Base-by-base conservation (phyloP, 2,113 vertebrate species). In the Mirounga angustirostris region DNA sequence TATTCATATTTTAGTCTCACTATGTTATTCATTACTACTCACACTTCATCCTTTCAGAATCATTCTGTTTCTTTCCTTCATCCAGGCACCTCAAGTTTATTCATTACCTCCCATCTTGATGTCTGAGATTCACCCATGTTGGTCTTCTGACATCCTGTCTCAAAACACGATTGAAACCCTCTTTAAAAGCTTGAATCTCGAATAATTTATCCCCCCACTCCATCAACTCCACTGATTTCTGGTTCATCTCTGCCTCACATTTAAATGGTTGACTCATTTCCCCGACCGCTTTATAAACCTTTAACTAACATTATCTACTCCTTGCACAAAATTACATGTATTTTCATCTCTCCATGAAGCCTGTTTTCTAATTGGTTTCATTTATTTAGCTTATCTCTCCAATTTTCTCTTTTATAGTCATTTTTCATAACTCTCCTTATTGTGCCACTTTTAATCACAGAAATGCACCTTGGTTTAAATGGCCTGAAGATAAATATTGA, bases 401-500 rank as follows among this genome's bases (percentile, higher is more conserved):
- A 98, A 98, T 98, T 98, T 98, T 97, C 96, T 97, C 97, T 93
- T 97, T 98, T 95, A 97, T 88, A 92, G 89, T 97, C 85, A 94
- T 98, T 98, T 97, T 97, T 98, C 98, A 96, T 92, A 98, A 97
- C 82, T 97, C 95, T 91, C 82, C 94, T 97, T 89, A 97, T 97
- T 97, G 98, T 85, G 82, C 81, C 79, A 87, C 93, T 98, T 98
- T 98, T 98, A 98, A 98, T 98, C 98, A 98, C 19, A 15, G 89
- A 97, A 97, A 97, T 98, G 97, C 97, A 98, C 98, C 98, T 98
- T 97, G 97, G 98, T 98, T 97, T 98, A 98, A 98, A 98, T 97
- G 94, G 93, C 96, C 97, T 97, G 85, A 82, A 98, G 97, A 97
- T 97, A 98, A 98, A 98, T 97, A 97, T 95, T 98, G 98, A 97